Base-by-base conservation (phyloP, 2,113 vertebrate species). In the Pongo abelii region DNA sequence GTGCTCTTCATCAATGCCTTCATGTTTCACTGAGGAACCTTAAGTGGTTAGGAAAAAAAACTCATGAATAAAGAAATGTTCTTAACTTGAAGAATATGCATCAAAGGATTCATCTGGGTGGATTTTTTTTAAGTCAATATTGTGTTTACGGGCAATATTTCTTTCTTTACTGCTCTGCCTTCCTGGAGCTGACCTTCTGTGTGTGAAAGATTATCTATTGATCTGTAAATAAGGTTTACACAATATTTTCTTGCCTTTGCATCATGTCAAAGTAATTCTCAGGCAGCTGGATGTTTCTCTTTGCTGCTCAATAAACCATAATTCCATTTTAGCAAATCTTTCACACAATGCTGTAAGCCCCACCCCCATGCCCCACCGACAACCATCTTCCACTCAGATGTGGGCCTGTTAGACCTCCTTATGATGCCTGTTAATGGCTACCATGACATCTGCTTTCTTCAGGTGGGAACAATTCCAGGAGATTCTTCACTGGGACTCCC, bases 61-160 rank as follows among this genome's bases (percentile, higher is more conserved):
- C 59, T 97, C 80, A 91, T 95, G 91, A 97, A 96, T 97, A 96
- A 97, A 96, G 93, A 97, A 97, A 91, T 90, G 52, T 43, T 70
- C 77, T 94, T 97, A 95, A 93, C 93, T 75, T 91, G 77, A 97
- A 95, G 94, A 95, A 81, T 86, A 93, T 89, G 70, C 89, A 88
- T 87, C 96, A 87, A 97, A 96, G 79, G 55, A 89, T 69, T 84
- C 55, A 93, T 95, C 80, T 91, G n/a, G 84, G 80, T 97, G 67
- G 69, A 50, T 67, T 91, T 79, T 94, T 94, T 86, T 84, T n/a
- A 43, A 85, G 83, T 87, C 87, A 91, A 81, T 96, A 88, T 85
- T 97, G 20, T 97, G 92, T 96, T 93, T 90, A 38, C n/a, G 55
- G 70, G 88, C 92, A 89, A 35, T 86, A 81, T 92, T 95, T 97